Conservation (phyloP, 2,113 vertebrate genomes). For the Sinocyclocheilus anshuiensis region DNA sequence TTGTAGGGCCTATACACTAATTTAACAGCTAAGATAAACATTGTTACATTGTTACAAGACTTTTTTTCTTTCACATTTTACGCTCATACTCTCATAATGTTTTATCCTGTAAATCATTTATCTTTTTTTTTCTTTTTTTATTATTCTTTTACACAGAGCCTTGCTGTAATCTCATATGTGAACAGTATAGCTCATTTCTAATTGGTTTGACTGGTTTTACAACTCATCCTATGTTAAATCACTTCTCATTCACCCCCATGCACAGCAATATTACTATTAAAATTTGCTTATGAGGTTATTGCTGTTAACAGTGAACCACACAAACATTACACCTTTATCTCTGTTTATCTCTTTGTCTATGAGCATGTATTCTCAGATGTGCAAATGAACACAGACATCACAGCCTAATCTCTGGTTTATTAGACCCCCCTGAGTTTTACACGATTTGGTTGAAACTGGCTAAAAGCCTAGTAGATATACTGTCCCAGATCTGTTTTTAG, state of each 20-base stretch:
- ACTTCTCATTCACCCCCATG: not conserved
- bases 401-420: conserved; percentile 10
- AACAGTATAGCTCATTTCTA: not conserved
- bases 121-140: not conserved
- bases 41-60: not conserved
- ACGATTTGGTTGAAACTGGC: not conserved
- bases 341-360: not conserved
- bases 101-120: not conserved
- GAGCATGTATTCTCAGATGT: conserved; percentile 1
- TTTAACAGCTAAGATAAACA: not conserved
- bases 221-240: not conserved
- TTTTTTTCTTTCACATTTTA: not conserved
- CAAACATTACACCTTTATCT: conserved; percentile 12
- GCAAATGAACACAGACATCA: conserved; percentile 4
- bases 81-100: not conserved
- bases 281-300: not conserved
- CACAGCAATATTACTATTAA: not conserved
- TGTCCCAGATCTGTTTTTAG: conserved; percentile 14
- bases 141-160: not conserved
- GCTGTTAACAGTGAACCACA: not conserved
- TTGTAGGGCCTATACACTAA: not conserved
- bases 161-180: not conserved
- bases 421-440: not conserved
- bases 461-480: not conserved
- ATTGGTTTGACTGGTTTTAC: not conserved